Evolutionary conservation across 1,140 invertebrate species (phyloP).

Genomic region (Ceratitis capitata): DNA sequence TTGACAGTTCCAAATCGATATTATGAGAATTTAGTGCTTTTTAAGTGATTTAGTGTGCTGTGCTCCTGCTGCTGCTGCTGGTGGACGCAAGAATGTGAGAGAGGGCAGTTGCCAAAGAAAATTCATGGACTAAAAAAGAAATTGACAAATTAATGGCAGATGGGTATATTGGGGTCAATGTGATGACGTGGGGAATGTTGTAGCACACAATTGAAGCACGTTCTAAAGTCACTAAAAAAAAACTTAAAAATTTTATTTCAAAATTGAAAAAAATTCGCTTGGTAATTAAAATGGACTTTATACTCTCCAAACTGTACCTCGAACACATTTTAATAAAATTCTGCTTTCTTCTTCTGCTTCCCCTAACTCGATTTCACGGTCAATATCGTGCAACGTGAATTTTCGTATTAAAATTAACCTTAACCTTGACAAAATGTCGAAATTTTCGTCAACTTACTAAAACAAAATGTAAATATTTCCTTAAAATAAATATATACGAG

Average conservation of each 20-base stretch:
- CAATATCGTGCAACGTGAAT: background rate
- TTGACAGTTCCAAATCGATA: slow-evolving; percentile 33
- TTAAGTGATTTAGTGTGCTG: slow-evolving; percentile 21
- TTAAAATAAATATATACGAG: background rate
- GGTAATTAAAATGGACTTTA: background rate
- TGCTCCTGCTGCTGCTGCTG: too few species aligned
- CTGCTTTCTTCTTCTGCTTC: background rate
- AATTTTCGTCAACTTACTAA: background rate
- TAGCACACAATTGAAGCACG: background rate
- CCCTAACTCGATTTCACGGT: background rate
- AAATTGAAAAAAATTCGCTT: background rate
- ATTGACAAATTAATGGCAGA: background rate
- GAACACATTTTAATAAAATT: background rate
- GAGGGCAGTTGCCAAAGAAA: background rate
- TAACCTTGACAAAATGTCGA: background rate
- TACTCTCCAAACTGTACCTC: background rate
- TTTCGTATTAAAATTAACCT: background rate
- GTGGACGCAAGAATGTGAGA: too few species aligned
- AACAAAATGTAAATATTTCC: background rate
- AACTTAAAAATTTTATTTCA: background rate
- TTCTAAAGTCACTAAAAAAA: background rate
- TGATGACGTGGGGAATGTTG: too few species aligned
- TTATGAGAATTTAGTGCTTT: slow-evolving; percentile 28
- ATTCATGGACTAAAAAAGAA: background rate
- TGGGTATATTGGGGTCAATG: background rate